Evolutionary conservation across 23 tunicate species (phyloP), one percentile per base, ranked within the genome.

Genomic region (Phallusia fumigata): DNA sequence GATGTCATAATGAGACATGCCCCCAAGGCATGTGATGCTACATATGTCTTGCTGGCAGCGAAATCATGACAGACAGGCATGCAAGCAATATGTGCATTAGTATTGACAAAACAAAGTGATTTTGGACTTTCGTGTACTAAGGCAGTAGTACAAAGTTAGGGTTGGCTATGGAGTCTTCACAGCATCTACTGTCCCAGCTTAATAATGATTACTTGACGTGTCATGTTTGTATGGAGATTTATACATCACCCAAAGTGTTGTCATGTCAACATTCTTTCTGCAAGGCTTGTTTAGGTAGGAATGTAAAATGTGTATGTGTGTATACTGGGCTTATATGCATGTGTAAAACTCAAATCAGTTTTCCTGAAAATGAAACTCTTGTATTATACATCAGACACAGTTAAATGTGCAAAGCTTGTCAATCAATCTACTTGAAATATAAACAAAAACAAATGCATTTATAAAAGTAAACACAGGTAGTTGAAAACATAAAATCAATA

Each of bases 251-350:
- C 0, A 90, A 90, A 82, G 95, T 90, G 22, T 53, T 90, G 58
- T 45, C 79, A 45, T 90, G 95, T 73, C 89, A 86, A 35, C 95
- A 90, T 65, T 52, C 95, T 6, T 90, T 90, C 75, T 90, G 95
- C 53, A 65, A 44, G 47, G 36, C 36, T 0, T 90, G 95, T 35
- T 76, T 90, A 44, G 95, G 95, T 90, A 74, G 12, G 87, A 36
- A 21, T 21, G 13, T 3, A 58, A 58, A 3, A 40, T 40, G 10
- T 40, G 47, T 3, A 40, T 40, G 47, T 40, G n/a, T n/a, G 47
- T 10, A 40, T 40, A 40, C 10, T 40, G 10, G 47, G 47, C 10
- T 3, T 40, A 10, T 40, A 40, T 40, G n/a, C n/a, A n/a, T n/a
- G n/a, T n/a, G n/a, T n/a, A n/a, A n/a, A n/a, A n/a, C n/a, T n/a